A percentile compares a stretch with the other conserved stretches of the same genome.
phyloP scores from a whole-genome alignment of 2,888 invertebrate species.

The Andrena minutula region DNA sequence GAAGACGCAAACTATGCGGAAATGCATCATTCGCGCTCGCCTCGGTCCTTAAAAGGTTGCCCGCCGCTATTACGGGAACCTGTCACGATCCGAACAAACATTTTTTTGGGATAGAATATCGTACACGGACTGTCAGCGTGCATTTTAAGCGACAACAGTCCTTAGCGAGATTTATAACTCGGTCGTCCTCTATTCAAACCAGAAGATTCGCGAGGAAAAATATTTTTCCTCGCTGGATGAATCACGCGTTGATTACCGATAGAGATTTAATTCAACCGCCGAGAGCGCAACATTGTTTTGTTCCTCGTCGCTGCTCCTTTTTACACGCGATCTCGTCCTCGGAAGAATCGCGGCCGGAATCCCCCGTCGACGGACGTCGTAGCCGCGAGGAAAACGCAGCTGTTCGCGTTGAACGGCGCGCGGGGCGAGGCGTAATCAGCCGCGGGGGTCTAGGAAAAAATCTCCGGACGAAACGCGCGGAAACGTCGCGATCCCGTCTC shows the following conservation, averaged over 20 bases:
- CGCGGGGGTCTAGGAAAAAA: background rate
- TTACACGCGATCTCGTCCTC: conserved; percentile 5
- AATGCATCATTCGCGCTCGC: background rate
- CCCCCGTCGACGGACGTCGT: conserved; percentile 24
- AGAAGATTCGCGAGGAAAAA: too few relatives aligned
- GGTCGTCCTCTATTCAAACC: too few relatives aligned
- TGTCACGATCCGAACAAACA: too few relatives aligned
- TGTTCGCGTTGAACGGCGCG: background rate
- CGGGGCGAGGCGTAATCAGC: conserved; percentile 22
- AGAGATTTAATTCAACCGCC: background rate
- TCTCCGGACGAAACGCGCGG: conserved; percentile 2
- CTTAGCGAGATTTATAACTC: too few relatives aligned
- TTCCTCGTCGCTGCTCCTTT: background rate
- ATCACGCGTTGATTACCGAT: background rate
- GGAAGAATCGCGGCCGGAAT: background rate
- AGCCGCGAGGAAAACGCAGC: conserved; percentile 28
- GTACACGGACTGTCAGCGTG: too few relatives aligned
- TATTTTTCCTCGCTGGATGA: too few relatives aligned
- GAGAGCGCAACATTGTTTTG: background rate
- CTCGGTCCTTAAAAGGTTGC: background rate
- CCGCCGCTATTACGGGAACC: too few relatives aligned
- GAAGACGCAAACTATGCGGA: background rate
- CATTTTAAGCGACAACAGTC: too few relatives aligned
- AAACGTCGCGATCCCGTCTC: background rate
- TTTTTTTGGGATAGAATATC: too few relatives aligned